phyloP scores from a whole-genome alignment of 2,113 vertebrate genomes.

The Muscicapa adusta region DNA sequence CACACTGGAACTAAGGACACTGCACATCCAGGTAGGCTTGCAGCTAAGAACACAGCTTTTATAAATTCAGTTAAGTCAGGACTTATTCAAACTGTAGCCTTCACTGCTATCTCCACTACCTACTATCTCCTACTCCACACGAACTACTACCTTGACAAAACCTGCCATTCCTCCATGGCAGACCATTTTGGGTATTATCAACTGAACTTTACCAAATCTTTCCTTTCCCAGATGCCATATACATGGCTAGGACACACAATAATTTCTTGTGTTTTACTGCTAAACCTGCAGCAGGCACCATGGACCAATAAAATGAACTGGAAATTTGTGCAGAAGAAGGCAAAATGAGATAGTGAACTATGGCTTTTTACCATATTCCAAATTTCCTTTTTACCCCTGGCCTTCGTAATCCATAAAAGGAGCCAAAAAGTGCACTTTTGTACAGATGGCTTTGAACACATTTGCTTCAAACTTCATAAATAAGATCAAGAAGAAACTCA shows the following conservation, averaged over 20 bases:
- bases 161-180: not conserved
- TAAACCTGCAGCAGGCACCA: accelerated
- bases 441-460: not conserved
- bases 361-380: not conserved
- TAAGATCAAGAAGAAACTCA: not conserved
- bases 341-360: not conserved
- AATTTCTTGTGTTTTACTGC: not conserved
- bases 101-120: not conserved
- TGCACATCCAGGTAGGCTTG: not conserved
- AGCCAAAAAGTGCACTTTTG: not conserved
- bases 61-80: conserved; percentile 7
- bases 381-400: not conserved
- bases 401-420: not conserved
- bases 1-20: not conserved
- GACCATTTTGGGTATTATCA: not conserved
- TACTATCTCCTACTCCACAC: not conserved
- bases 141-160: not conserved
- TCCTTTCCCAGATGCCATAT: accelerated
- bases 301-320: not conserved
- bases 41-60: not conserved
- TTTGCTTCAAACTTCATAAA: not conserved
- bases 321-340: not conserved
- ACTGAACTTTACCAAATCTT: not conserved
- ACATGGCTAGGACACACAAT: accelerated
- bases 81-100: not conserved